Evolutionary conservation across 2,888 invertebrate species (phyloP).

Genomic region (Chironomus riparius): DNA sequence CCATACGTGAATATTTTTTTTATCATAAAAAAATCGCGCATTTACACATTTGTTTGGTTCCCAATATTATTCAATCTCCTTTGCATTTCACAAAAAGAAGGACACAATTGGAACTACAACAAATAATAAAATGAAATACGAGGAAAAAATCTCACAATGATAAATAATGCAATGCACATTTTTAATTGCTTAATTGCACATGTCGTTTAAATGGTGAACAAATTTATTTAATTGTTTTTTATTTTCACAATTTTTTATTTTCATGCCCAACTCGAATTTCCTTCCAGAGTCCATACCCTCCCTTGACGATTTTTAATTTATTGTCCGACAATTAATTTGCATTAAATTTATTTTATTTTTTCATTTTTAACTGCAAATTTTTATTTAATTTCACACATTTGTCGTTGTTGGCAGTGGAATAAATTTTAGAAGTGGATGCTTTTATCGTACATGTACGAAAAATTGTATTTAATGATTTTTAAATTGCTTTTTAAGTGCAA

Average conservation of each 20-base stretch:
- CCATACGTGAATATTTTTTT: too few relatives aligned
- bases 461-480: too few relatives aligned
- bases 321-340: background rate
- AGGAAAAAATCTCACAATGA: background rate
- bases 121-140: background rate
- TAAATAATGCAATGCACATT: constrained; percentile 12
- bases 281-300: background rate
- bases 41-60: too few relatives aligned
- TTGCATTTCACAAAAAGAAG: too few relatives aligned
- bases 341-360: background rate
- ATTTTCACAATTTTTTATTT: background rate
- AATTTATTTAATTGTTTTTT: constrained; percentile 18
- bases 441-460: too few relatives aligned
- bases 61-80: too few relatives aligned
- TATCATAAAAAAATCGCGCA: too few relatives aligned
- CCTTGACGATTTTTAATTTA: background rate
- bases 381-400: too few relatives aligned
- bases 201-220: constrained; percentile 12
- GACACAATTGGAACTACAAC: background rate
- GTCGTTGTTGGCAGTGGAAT: too few relatives aligned
- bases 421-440: too few relatives aligned
- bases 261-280: background rate
- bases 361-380: too few relatives aligned
- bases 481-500: too few relatives aligned
- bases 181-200: constrained; percentile 26